These are phyloP conservation scores for Onychostoma macrolepis DNA, from an alignment of 2,113 vertebrate species.

Conservation along the genomic window DNA sequence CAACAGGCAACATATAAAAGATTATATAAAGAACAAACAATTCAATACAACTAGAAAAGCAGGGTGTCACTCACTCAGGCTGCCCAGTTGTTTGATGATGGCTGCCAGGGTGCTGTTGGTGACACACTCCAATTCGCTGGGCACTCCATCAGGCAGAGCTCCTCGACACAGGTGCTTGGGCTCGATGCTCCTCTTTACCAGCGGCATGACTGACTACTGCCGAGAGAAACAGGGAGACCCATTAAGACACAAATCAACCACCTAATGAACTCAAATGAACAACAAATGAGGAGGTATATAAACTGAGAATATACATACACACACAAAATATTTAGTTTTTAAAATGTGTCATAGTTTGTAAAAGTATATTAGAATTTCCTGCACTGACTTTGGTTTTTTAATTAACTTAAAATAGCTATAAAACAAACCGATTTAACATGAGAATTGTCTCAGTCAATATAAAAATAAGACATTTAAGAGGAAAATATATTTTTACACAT, in stretches of 20 bases:
- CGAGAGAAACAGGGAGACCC: neutral
- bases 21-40: neutral
- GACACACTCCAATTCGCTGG: slow-evolving; percentile 90
- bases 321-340: neutral
- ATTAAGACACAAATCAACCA: neutral
- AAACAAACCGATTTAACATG: neutral
- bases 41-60: neutral
- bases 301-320: neutral
- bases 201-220: slow-evolving; percentile 76
- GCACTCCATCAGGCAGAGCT: slow-evolving; percentile 84
- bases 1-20: neutral
- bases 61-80: slow-evolving; percentile 83
- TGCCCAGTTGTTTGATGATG: slow-evolving; percentile 92
- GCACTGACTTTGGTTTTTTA: neutral
- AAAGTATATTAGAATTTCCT: neutral
- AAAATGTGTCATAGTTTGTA: neutral
- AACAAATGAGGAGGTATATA: neutral
- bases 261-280: too few species aligned
- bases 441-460: neutral
- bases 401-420: neutral
- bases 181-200: slow-evolving; percentile 91
- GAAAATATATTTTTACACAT: too few species aligned
- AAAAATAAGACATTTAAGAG: neutral
- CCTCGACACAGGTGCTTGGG: slow-evolving; percentile 89
- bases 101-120: slow-evolving; percentile 92